Percentiles rank a stretch among this genome's conserved stretches.
Conservation (phyloP, 1,140 invertebrate genomes). For the Episyrphus balteatus region DNA sequence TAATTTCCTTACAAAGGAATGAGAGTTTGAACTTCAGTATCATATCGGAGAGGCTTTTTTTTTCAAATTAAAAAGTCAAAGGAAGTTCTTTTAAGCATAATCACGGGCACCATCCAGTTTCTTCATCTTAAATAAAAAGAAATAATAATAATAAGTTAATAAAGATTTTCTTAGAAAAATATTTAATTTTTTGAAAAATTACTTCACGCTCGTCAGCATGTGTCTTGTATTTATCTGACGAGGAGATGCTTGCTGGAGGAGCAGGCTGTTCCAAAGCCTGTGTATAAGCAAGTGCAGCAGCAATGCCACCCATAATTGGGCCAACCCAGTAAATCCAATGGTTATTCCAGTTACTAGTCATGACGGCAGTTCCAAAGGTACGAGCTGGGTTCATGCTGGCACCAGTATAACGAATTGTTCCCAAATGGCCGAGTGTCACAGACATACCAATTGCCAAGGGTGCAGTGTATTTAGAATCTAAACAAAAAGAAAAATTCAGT, state of each 20-base stretch:
- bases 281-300: constrained; percentile 64
- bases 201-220: constrained; percentile 36
- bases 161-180: neutral
- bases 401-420: constrained; percentile 73
- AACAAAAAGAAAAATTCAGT: neutral
- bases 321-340: constrained; percentile 91
- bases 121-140: constrained; percentile 18
- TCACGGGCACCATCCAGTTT: constrained; percentile 29
- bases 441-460: constrained; percentile 83
- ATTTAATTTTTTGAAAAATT: constrained; percentile 6
- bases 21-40: too few relatives aligned
- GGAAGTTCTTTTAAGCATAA: constrained; percentile 17
- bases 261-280: constrained; percentile 37
- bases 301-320: constrained; percentile 66
- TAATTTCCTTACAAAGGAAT: too few relatives aligned
- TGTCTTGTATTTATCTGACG: constrained; percentile 31
- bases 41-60: too few relatives aligned
- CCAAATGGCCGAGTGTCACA: constrained; percentile 76
- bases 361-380: constrained; percentile 72
- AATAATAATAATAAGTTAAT: constrained; percentile 4
- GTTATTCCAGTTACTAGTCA: constrained; percentile 57
- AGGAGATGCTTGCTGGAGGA: constrained; percentile 16
- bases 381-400: constrained; percentile 84
- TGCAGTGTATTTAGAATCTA: constrained; percentile 58
- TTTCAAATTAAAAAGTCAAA: too few relatives aligned